phyloP scores from a whole-genome alignment of 2,113 vertebrate species.

The Campylomormyrus numenius region DNA sequence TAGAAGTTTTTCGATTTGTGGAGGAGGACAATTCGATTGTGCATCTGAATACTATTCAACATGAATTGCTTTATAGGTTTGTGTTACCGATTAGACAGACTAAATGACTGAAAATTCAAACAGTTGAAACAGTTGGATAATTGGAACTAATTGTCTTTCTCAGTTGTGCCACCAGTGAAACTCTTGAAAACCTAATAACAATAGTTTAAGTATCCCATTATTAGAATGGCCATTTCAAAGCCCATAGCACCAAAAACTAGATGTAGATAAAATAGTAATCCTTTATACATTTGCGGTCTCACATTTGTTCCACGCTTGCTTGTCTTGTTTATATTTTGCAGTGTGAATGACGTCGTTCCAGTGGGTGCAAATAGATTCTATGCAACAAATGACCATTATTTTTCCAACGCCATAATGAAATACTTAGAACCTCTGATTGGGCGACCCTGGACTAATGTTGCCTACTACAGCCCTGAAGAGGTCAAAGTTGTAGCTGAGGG shows the following conservation, averaged over 20 bases:
- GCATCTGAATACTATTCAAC: constrained; percentile 77
- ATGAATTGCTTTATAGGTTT: constrained; percentile 77
- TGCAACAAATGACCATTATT: constrained; percentile 87
- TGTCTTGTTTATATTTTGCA: constrained; percentile 41
- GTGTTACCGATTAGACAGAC: background rate
- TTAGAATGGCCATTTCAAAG: background rate
- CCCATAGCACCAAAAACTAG: background rate
- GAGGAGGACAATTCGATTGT: constrained; percentile 69
- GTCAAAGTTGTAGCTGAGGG: constrained; percentile 76
- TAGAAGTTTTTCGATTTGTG: constrained; percentile 78
- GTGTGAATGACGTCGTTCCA: constrained; percentile 82
- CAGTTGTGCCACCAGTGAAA: background rate
- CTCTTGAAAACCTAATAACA: background rate
- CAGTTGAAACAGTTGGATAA: background rate
- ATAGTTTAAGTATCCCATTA: background rate
- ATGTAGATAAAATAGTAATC: background rate
- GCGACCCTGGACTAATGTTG: constrained; percentile 67
- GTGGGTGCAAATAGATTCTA: constrained; percentile 82
- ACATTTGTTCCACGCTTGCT: background rate
- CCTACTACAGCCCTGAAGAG: constrained; percentile 79
- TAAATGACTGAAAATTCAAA: background rate
- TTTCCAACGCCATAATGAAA: constrained; percentile 39
- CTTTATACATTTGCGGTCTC: background rate
- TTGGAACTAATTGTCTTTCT: background rate
- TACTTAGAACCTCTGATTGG: constrained; percentile 58